Base-by-base conservation (phyloP, 2,888 invertebrate species). In the Entomobrya multifasciata region DNA sequence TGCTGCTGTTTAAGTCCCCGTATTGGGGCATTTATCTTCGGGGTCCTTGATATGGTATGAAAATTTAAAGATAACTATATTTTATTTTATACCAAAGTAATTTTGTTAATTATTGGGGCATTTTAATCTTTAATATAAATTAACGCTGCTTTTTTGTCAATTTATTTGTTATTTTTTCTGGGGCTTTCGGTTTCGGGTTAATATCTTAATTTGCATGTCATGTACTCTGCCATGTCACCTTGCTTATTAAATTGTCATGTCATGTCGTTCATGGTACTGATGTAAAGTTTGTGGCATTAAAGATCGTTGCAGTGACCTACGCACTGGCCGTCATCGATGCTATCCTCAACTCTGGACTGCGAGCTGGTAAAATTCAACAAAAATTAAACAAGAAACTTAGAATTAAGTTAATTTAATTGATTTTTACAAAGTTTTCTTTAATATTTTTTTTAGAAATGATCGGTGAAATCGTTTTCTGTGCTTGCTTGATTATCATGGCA, bases 1-100 rank as follows among this genome's bases (percentile, higher is more conserved):
- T 90, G 90, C 65, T 90, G 89, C 77, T 90, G 90, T 55, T 82
- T 90, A 5, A 87, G 89, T 25, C 89, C 90, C 44, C 47, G 90
- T 3, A 88, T 90, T 10, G 90, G 90, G 65, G 79, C 84, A 0
- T 87, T 90, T 25, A 47, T 89, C 5, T 89, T 90, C 49, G 90
- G 87, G 0, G 83, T 90, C 6, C 5, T 90, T 5, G 88, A 90
- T 76, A 57, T 90, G 87, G 90, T 90, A 80, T 78, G 88, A 20
- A 30, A 47, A 20, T 72, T 41, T 87, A 25, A 36, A 36, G 8
- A 6, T 36, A 62, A 62, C 30, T 62, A 10, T 0, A 62, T 30
- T 15, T n/a, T n/a, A 62, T 6, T 30, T 27, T 1, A 30, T 49
- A 41, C 22, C 17, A 55, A 27, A 52, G 13, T 76, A 67, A 20